Evolutionary conservation across 2,888 invertebrate genomes (phyloP).

Genomic region (Epiblema foenella): DNA sequence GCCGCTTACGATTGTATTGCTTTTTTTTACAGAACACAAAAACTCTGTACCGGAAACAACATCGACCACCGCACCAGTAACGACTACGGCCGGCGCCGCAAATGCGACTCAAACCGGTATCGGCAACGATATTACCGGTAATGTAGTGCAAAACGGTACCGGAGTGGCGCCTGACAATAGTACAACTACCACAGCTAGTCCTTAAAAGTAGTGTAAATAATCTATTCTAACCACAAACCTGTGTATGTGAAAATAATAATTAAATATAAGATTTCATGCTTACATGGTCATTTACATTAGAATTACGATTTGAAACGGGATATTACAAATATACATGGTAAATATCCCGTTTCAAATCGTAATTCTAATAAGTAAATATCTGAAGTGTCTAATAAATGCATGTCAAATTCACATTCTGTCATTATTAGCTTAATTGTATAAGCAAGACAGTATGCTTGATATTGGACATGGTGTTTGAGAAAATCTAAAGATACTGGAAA

Average conservation of each 20-base stretch:
- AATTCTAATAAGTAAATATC: too few relatives aligned
- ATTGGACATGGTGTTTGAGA: constrained; percentile 49
- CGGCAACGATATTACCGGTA: constrained; percentile 23
- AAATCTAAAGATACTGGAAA: constrained; percentile 31
- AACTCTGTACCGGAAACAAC: background rate
- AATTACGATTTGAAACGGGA: too few relatives aligned
- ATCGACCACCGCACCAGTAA: background rate
- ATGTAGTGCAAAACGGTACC: constrained; percentile 14
- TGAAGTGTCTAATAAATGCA: constrained; percentile 30
- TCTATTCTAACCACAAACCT: background rate
- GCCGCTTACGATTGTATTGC: too few relatives aligned
- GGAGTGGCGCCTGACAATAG: background rate
- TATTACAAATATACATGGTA: too few relatives aligned
- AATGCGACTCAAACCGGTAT: constrained; percentile 8
- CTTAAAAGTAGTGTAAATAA: constrained; percentile 3
- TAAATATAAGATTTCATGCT: too few relatives aligned
- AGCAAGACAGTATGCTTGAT: constrained; percentile 54
- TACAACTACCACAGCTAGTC: constrained; percentile 18
- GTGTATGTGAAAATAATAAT: constrained; percentile 3
- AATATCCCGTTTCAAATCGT: too few relatives aligned
- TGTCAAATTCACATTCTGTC: constrained; percentile 58
- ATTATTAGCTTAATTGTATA: constrained; percentile 51
- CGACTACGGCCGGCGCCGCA: background rate
- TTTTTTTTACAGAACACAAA: constrained; percentile 18
- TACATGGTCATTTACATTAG: too few relatives aligned